These are phyloP conservation scores for Rhagoletis zephyria DNA, from an alignment of 1,140 invertebrate species.

Conservation along the genomic window DNA sequence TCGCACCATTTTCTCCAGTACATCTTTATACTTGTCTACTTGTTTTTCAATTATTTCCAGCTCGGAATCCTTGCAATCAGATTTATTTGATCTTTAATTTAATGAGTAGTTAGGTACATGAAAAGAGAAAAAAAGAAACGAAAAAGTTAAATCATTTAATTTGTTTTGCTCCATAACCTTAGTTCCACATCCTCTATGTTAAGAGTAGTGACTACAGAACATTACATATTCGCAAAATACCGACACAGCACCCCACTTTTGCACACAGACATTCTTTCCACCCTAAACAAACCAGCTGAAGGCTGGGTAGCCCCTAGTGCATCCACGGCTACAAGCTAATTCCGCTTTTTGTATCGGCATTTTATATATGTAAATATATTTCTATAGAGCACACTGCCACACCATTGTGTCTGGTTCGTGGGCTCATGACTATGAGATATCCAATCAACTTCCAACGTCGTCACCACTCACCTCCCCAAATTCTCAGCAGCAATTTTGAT, in stretches of 20 bases:
- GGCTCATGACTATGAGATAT: conserved; percentile 25
- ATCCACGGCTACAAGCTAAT: not conserved
- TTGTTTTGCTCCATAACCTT: not conserved
- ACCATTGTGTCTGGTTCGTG: conserved; percentile 26
- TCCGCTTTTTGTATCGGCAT: not conserved
- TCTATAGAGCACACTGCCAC: conserved; percentile 10
- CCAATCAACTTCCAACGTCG: not conserved
- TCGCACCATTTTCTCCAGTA: conserved; percentile 81
- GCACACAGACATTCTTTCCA: not conserved
- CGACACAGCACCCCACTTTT: not conserved
- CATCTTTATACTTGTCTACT: conserved; percentile 87
- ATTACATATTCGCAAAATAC: not conserved
- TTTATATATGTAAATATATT: not conserved
- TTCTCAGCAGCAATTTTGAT: conserved; percentile 73
- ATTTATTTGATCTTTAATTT: conserved; percentile 76
- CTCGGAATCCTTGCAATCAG: conserved; percentile 92
- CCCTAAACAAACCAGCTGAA: not conserved
- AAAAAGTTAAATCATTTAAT: conserved; percentile 32
- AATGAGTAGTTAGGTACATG: not conserved
- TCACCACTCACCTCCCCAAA: conserved; percentile 68
- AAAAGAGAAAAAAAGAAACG: conserved; percentile 53
- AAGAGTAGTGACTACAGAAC: not conserved
- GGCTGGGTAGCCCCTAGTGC: no score
- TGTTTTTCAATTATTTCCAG: conserved; percentile 88
- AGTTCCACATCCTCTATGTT: no score